Percentiles rank a stretch among this genome's conserved stretches.
Conservation (phyloP, 2,797 vertebrate species). For the Pygocentrus nattereri region DNA sequence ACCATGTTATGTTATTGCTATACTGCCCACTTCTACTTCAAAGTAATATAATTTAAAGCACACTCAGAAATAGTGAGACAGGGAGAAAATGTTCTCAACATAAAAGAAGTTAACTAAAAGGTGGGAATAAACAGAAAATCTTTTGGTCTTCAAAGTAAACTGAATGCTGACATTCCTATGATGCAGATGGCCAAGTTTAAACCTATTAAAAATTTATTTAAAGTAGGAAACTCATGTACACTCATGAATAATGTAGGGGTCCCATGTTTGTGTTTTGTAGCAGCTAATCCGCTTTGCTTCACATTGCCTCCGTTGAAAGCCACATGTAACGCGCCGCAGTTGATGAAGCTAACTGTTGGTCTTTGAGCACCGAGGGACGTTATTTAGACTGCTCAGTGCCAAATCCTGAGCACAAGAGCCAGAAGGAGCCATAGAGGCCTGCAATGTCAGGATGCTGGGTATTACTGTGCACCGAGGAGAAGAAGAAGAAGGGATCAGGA, state of each 20-base stretch:
- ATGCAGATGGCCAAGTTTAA: constrained; percentile 68
- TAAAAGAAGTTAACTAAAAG: constrained; percentile 19
- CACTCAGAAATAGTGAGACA: background rate
- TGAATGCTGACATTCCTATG: constrained; percentile 58
- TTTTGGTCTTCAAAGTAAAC: constrained; percentile 54
- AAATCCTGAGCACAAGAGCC: constrained; percentile 1
- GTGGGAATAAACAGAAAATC: constrained; percentile 5
- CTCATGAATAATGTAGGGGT: constrained; percentile 69
- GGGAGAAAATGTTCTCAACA: background rate
- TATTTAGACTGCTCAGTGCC: background rate
- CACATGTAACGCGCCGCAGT: background rate
- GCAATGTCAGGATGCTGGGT: constrained; percentile 17
- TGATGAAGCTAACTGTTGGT: constrained; percentile 19
- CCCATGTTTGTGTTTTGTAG: constrained; percentile 63
- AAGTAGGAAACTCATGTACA: constrained; percentile 60
- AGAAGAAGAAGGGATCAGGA: constrained; percentile 45
- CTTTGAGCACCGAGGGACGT: background rate
- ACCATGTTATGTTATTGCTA: background rate
- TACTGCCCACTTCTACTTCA: background rate
- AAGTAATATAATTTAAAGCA: background rate
- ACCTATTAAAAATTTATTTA: constrained; percentile 79
- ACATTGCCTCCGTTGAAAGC: constrained; percentile 32
- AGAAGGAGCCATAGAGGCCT: background rate
- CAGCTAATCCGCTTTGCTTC: constrained; percentile 39
- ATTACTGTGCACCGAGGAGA: constrained; percentile 30